A percentile compares a stretch with the other conserved stretches of the same genome.
Conservation (phyloP, 2,113 vertebrate genomes). For the Phyllostomus hastatus region DNA sequence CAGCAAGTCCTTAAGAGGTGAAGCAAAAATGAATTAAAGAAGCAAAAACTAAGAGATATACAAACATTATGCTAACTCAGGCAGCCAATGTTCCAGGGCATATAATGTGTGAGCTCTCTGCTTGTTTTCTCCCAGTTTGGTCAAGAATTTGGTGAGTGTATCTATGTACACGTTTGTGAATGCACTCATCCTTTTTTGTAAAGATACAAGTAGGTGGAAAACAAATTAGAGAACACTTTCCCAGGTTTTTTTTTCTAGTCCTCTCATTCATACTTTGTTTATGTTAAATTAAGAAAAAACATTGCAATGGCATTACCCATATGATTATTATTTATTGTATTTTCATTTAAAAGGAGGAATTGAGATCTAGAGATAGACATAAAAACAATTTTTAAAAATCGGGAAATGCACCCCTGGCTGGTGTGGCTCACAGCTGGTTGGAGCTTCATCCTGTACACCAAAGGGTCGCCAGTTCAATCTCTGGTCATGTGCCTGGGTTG, state of each 20-base stretch:
- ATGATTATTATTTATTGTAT: neutral
- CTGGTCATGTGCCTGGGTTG: no score
- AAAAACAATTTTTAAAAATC: neutral
- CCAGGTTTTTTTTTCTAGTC: neutral
- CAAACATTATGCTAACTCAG: neutral
- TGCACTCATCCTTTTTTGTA: neutral
- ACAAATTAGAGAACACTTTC: neutral
- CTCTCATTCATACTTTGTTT: neutral
- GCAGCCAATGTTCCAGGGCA: neutral
- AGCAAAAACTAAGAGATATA: neutral
- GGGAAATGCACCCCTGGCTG: neutral
- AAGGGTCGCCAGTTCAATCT: no score
- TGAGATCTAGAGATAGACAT: neutral
- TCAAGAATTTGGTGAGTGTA: neutral
- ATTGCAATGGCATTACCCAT: neutral
- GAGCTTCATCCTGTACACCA: no score
- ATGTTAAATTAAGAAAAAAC: neutral
- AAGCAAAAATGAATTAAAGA: neutral
- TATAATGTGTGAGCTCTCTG: neutral
- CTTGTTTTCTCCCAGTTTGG: neutral
- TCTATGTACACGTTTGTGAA: neutral
- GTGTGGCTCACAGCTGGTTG: no score
- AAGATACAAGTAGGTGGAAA: neutral
- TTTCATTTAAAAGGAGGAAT: neutral
- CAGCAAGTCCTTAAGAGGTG: neutral